A percentile compares a stretch with the other conserved stretches of the same genome.
Conservation (phyloP, 1,140 invertebrate genomes). For the Chelonus insularis region DNA sequence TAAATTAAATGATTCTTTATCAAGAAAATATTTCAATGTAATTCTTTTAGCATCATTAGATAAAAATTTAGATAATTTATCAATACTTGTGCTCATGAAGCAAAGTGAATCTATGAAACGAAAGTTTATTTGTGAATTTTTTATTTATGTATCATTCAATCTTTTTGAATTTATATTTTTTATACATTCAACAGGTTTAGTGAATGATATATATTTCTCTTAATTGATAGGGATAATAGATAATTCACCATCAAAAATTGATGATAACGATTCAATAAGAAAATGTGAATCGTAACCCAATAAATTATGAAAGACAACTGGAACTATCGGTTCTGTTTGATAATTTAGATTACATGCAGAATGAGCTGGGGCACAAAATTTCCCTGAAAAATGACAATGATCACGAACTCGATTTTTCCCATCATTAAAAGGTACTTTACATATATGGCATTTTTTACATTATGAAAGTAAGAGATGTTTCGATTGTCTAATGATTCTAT, state of each 20-base stretch:
- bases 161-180: slow-evolving; percentile 8
- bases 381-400: background rate
- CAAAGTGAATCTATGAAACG: slow-evolving; percentile 28
- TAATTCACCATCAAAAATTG: background rate
- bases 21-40: background rate
- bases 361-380: slow-evolving; percentile 39
- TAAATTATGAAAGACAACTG: slow-evolving; percentile 10
- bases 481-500: background rate
- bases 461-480: background rate
- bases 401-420: background rate
- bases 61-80: slow-evolving; percentile 28
- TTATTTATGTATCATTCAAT: no score
- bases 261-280: slow-evolving; percentile 8
- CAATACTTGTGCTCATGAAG: slow-evolving; percentile 21
- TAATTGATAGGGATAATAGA: background rate
- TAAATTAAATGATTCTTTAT: background rate
- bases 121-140: no score
- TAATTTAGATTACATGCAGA: slow-evolving; percentile 45
- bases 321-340: slow-evolving; percentile 25
- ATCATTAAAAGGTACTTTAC: slow-evolving; percentile 28
- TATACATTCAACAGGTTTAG: no score
- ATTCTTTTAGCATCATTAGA: background rate
- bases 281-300: slow-evolving; percentile 20
- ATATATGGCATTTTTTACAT: slow-evolving; percentile 40
- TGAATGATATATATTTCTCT: no score